These are phyloP conservation scores for Litocranius walleri DNA, from an alignment of 2,113 vertebrate genomes.

Conservation along the genomic window DNA sequence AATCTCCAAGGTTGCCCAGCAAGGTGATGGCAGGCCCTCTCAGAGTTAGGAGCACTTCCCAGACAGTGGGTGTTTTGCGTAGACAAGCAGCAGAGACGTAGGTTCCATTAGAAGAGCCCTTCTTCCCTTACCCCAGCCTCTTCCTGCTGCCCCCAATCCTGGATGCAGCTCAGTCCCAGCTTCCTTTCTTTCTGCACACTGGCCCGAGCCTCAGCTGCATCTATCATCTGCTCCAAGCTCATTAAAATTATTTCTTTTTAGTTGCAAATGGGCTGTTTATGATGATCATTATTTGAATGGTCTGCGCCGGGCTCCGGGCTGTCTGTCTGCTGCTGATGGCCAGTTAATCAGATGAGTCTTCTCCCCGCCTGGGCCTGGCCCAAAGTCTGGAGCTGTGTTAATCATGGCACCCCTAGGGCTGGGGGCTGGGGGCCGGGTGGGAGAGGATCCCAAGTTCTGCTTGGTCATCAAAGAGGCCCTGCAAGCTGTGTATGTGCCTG, in stretches of 20 bases:
- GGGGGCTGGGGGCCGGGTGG: neutral
- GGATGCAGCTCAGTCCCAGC: neutral
- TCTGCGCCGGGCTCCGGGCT: constrained; percentile 69
- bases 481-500: neutral
- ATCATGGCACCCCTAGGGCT: constrained; percentile 19
- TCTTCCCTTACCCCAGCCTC: neutral
- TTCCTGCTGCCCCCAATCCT: neutral
- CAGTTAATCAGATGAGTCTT: constrained; percentile 65
- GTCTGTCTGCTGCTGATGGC: constrained; percentile 75
- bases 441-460: neutral
- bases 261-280: constrained; percentile 73
- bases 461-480: neutral
- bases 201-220: constrained; percentile 68
- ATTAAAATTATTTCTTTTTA: constrained; percentile 77
- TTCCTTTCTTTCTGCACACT: constrained; percentile 20
- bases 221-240: constrained; percentile 72
- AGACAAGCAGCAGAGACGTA: neutral
- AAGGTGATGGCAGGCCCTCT: neutral
- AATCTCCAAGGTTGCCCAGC: neutral
- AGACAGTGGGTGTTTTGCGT: neutral
- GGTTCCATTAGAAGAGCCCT: neutral
- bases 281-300: constrained; percentile 70
- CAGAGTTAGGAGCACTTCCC: neutral
- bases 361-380: constrained; percentile 47
- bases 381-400: constrained; percentile 45